Percentiles rank a stretch among this genome's conserved stretches.
These are phyloP conservation scores for Gisinianus flammeolus DNA, from an alignment of 2,888 invertebrate species.

Conservation along the genomic window DNA sequence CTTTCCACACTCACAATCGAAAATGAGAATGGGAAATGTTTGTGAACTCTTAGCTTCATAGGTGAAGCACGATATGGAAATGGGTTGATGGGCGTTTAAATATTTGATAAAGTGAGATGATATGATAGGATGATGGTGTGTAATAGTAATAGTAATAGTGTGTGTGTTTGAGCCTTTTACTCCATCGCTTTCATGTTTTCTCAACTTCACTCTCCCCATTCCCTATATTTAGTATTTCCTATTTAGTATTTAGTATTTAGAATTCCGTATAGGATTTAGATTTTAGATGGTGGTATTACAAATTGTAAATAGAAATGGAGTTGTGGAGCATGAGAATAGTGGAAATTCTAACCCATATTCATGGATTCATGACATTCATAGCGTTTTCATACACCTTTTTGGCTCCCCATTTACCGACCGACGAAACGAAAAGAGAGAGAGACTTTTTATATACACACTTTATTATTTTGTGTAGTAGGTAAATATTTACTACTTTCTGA, in stretches of 20 bases:
- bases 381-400: no score
- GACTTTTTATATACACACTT: not conserved
- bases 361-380: not conserved
- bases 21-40: slow-evolving; percentile 23
- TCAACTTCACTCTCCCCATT: not conserved
- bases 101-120: slow-evolving; percentile 52
- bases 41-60: slow-evolving; percentile 6
- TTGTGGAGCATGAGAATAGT: not conserved
- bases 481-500: not conserved
- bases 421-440: no score
- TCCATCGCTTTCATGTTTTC: not conserved
- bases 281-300: no score
- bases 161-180: not conserved
- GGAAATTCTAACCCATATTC: not conserved
- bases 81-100: slow-evolving; percentile 50
- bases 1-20: not conserved
- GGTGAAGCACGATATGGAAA: slow-evolving; percentile 37
- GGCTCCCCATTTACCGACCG: no score
- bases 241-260: not conserved
- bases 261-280: not conserved
- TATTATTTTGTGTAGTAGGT: no score
- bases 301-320: not conserved
- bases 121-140: slow-evolving; percentile 30
- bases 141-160: no score
- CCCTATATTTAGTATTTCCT: not conserved